These are phyloP conservation scores for Aricia agestis DNA, from an alignment of 1,140 invertebrate species.

Conservation along the genomic window DNA sequence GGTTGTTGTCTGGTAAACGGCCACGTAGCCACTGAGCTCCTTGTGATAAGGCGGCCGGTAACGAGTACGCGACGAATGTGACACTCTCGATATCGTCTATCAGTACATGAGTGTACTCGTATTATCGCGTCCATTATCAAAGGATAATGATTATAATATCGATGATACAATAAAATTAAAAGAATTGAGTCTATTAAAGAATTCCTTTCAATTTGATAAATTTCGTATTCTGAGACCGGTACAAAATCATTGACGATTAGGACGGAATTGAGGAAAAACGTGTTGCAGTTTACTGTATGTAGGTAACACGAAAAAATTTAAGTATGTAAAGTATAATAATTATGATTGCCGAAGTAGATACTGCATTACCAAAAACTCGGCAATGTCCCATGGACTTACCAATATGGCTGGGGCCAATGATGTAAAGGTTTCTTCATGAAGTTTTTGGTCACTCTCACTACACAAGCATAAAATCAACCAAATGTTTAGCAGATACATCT, in stretches of 20 bases:
- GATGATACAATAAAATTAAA: constrained; percentile 22
- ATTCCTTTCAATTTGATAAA: constrained; percentile 3
- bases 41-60: constrained; percentile 59
- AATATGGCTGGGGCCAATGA: no score
- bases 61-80: constrained; percentile 44
- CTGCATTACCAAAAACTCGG: no score
- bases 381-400: no score
- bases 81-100: constrained; percentile 56
- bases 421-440: no score
- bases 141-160: constrained; percentile 44
- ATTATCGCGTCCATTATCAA: constrained; percentile 50
- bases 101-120: constrained; percentile 44
- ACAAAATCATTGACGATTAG: not conserved
- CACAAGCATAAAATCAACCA: no score
- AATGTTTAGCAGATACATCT: no score
- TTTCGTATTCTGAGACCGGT: not conserved
- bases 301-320: no score
- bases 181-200: not conserved
- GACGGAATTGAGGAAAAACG: not conserved
- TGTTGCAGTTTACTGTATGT: not conserved
- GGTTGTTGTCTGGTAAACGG: constrained; percentile 53
- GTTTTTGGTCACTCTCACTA: no score
- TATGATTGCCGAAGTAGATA: no score
- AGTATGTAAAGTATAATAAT: no score
- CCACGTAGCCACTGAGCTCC: constrained; percentile 65